These are phyloP conservation scores for Bombyx mori DNA, from an alignment of 1,140 invertebrate species.

Conservation along the genomic window ASM3026992v2 NC_085129.1:11014001-11014500, in stretches of 20 bases:
- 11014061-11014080: slow-evolving; percentile 56
- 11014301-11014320: no score
- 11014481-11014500: slow-evolving; percentile 3
- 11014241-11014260: no score
- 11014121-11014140: slow-evolving; percentile 32
- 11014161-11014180: no score
- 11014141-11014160: no score
- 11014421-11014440: slow-evolving; percentile 7
- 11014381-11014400: slow-evolving; percentile 13
- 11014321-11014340: no score
- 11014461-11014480: slow-evolving; percentile 17
- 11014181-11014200: no score
- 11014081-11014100: slow-evolving; percentile 48
- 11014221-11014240: no score
- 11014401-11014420: slow-evolving; percentile 21
- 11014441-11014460: slow-evolving; percentile 15
- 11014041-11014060: slow-evolving; percentile 29
- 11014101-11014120: slow-evolving; percentile 58
- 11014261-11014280: no score
- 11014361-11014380: slow-evolving; percentile 3
- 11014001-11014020: slow-evolving; percentile 26
- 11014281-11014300: no score
- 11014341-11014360: not conserved
- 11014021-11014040: slow-evolving; percentile 26
- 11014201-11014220: no score